Conservation (phyloP, 2,113 vertebrate species). For the Albula goreensis region DNA sequence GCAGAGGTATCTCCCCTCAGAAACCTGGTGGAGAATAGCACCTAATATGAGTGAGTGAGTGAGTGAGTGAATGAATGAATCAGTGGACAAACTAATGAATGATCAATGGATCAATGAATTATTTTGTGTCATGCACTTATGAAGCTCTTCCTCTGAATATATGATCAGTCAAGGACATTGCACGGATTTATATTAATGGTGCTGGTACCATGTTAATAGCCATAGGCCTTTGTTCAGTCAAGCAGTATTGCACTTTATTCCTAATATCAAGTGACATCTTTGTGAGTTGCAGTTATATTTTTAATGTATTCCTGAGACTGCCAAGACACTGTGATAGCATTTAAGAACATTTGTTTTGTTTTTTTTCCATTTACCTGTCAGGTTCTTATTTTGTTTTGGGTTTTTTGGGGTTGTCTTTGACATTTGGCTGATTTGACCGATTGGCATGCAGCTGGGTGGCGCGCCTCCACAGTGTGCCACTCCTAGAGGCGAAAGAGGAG, state of each 20-base stretch:
- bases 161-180: neutral
- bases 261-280: too few species aligned
- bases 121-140: too few species aligned
- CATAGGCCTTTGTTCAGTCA: too few species aligned
- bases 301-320: neutral
- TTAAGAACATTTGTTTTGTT: neutral
- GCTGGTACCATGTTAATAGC: neutral
- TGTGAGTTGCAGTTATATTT: neutral
- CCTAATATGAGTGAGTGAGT: too few species aligned
- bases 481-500: neutral
- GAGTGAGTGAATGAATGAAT: too few species aligned
- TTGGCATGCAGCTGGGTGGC: neutral
- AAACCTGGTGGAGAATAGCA: too few species aligned
- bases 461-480: neutral
- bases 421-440: neutral
- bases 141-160: too few species aligned
- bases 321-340: neutral
- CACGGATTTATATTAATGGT: neutral
- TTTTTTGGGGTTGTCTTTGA: neutral
- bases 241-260: too few species aligned
- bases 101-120: too few species aligned
- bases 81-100: too few species aligned
- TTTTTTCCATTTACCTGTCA: neutral
- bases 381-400: neutral
- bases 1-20: too few species aligned